Evolutionary conservation across 2,888 invertebrate genomes (phyloP).

Genomic region (Siphlonurus alternatus): DNA sequence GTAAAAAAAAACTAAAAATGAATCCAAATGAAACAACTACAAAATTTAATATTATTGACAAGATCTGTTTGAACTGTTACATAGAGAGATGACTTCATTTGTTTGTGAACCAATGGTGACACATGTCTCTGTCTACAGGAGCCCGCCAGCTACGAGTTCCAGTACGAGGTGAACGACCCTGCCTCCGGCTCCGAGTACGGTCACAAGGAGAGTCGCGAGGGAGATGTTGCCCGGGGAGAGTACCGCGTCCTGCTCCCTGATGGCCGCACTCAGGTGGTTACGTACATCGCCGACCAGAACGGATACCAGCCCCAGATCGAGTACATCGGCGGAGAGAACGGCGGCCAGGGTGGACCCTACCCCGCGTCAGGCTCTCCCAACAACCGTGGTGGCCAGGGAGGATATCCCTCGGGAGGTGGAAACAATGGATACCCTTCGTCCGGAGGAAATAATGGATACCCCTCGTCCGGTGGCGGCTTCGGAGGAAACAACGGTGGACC

Average conservation of each 20-base stretch:
- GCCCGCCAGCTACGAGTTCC: constrained; percentile 14
- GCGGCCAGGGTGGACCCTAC: constrained; percentile 8
- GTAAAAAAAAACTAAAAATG: too few species aligned
- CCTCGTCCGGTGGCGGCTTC: constrained; percentile 6
- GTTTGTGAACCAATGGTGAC: too few species aligned
- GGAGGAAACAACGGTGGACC: too few species aligned
- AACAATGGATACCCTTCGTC: constrained; percentile 1
- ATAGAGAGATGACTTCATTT: too few species aligned
- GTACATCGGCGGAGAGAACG: constrained; percentile 11
- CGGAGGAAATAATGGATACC: constrained; percentile 2
- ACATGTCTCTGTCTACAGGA: too few species aligned
- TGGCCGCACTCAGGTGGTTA: constrained; percentile 15
- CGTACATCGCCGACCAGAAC: constrained; percentile 13
- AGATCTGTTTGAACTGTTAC: too few species aligned
- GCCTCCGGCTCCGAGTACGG: constrained; percentile 13
- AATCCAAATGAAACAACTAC: too few species aligned
- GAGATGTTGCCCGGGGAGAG: constrained; percentile 13
- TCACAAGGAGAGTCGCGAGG: constrained; percentile 13
- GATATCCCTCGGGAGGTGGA: constrained; percentile 10
- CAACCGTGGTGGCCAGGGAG: constrained; percentile 2
- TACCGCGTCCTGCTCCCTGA: constrained; percentile 15
- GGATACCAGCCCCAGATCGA: constrained; percentile 15
- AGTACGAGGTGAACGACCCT: constrained; percentile 14
- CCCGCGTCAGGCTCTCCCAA: too few species aligned
- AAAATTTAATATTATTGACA: too few species aligned